Evolutionary conservation across 1,140 invertebrate genomes (phyloP).

Genomic region (Pectinophora gossypiella): DNA sequence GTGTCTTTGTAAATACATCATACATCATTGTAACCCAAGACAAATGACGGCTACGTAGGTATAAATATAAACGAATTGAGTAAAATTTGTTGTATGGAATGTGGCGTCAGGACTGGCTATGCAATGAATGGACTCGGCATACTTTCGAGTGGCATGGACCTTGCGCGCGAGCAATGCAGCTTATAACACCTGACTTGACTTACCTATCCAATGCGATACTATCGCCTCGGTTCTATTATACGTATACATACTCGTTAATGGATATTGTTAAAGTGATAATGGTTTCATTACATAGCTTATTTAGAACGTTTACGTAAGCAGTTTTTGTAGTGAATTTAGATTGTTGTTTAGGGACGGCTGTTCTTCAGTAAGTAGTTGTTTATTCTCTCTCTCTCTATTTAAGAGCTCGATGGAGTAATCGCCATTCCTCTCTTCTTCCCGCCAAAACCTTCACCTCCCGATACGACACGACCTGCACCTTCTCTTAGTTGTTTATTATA

Average conservation of each 20-base stretch:
- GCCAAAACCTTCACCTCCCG: no score
- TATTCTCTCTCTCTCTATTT: no score
- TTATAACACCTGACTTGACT: conserved; percentile 16
- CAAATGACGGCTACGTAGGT: no score
- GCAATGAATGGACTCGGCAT: conserved; percentile 20
- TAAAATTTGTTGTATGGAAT: conserved; percentile 21
- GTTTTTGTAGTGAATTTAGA: background rate
- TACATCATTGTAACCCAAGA: no score
- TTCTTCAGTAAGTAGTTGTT: no score
- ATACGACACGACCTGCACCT: no score
- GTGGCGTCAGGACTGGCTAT: conserved; percentile 6
- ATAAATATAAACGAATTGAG: no score
- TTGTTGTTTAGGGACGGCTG: no score
- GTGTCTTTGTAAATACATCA: no score
- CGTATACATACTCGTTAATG: background rate
- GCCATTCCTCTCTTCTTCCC: no score
- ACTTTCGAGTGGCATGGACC: conserved; percentile 48
- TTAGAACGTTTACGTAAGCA: background rate
- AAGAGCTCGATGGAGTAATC: no score
- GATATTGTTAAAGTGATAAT: background rate
- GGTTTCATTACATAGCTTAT: background rate
- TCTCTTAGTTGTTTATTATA: no score
- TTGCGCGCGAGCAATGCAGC: conserved; percentile 24
- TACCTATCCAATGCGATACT: conserved; percentile 21
- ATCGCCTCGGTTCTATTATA: background rate